Percentiles rank a stretch among this genome's conserved stretches.
phyloP scores from a whole-genome alignment of 2,113 vertebrate genomes.

The Leucopsar rothschildi region DNA sequence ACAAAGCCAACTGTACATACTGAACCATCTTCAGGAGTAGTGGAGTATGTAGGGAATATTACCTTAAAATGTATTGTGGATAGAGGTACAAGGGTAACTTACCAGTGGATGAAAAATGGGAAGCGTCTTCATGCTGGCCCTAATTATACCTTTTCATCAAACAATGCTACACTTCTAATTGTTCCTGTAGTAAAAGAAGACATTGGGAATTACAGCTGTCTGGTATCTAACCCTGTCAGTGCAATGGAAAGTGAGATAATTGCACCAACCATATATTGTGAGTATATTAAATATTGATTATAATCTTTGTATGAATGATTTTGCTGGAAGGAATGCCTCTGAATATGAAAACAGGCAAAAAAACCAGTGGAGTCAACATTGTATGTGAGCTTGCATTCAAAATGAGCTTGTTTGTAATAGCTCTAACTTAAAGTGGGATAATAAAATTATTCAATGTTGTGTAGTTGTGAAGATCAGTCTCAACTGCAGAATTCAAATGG shows the following conservation, averaged over 20 bases:
- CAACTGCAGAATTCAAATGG: background rate
- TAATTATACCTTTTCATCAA: constrained; percentile 65
- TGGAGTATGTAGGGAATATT: constrained; percentile 75
- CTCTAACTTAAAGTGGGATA: background rate
- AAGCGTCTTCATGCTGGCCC: constrained; percentile 36
- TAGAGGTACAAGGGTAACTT: constrained; percentile 71
- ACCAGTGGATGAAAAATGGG: constrained; percentile 78
- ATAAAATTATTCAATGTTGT: background rate
- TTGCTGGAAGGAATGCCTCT: background rate
- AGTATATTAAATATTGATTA: constrained; percentile 68
- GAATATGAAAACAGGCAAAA: background rate
- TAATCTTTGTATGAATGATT: background rate
- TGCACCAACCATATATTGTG: constrained; percentile 78
- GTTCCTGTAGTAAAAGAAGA: constrained; percentile 77
- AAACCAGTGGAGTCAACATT: background rate
- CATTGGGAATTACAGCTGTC: constrained; percentile 78
- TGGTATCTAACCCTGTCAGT: constrained; percentile 75
- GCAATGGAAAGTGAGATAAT: constrained; percentile 71
- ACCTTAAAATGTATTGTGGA: constrained; percentile 71
- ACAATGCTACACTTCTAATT: constrained; percentile 72
- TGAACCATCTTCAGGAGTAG: constrained; percentile 72
- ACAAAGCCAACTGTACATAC: constrained; percentile 64
- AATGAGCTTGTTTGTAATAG: background rate
- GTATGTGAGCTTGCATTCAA: background rate
- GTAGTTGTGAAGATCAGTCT: background rate